phyloP scores from a whole-genome alignment of 1,140 invertebrate genomes.

The Heliothis virescens region DNA sequence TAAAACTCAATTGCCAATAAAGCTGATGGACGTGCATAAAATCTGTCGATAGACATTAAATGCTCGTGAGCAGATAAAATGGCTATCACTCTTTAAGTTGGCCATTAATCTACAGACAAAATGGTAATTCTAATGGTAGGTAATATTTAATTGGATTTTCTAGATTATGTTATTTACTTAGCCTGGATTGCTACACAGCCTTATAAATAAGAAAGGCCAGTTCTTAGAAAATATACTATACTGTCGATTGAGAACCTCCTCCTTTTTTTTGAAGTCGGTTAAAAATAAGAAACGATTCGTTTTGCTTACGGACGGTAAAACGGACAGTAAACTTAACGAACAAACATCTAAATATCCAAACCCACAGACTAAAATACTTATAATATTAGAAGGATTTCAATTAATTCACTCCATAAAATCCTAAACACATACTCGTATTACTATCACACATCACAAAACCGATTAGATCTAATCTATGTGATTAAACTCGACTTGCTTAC shows the following conservation, averaged over 20 bases:
- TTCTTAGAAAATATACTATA: no score
- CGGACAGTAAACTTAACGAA: no score
- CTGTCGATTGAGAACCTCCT: no score
- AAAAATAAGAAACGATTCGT: no score
- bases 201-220: no score
- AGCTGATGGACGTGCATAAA: constrained; percentile 24
- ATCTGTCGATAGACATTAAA: constrained; percentile 40
- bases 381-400: no score
- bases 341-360: no score
- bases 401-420: background rate
- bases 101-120: constrained; percentile 15
- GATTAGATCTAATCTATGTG: constrained; percentile 38
- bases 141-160: background rate
- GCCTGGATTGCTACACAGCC: no score
- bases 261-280: no score
- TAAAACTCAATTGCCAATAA: constrained; percentile 24
- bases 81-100: constrained; percentile 15
- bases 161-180: no score
- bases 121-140: constrained; percentile 28
- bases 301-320: no score
- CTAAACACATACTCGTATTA: background rate
- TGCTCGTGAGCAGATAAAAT: constrained; percentile 26
- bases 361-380: no score
- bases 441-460: background rate
- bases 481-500: constrained; percentile 19